phyloP scores from a whole-genome alignment of 2,113 vertebrate species.

The Ageneiosus marmoratus region DNA sequence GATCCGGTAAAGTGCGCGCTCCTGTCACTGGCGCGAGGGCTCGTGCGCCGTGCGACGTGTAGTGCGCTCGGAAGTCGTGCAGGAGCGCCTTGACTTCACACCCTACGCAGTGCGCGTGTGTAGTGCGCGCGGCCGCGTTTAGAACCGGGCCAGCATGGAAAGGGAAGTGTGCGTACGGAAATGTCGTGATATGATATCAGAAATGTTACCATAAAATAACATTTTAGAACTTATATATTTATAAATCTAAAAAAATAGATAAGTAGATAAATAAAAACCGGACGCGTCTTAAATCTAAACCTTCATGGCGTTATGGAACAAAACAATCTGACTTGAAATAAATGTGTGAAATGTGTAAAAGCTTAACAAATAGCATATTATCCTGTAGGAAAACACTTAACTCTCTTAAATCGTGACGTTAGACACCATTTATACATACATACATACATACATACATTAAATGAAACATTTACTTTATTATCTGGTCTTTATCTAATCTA shows the following conservation, averaged over 20 bases:
- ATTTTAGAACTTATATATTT: no score
- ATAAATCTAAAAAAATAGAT: no score
- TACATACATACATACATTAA: background rate
- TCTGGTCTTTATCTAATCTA: background rate
- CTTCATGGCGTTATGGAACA: no score
- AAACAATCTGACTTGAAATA: no score
- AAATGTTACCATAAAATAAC: no score
- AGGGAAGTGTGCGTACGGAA: background rate
- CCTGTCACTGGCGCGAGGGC: background rate
- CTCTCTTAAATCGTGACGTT: background rate
- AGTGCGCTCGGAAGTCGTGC: background rate
- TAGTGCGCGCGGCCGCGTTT: background rate
- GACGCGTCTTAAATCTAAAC: no score
- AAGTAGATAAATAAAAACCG: no score
- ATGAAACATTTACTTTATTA: background rate
- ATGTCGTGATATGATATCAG: background rate
- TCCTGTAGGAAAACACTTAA: no score
- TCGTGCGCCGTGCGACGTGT: background rate
- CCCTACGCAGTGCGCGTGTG: background rate
- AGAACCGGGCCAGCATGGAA: background rate
- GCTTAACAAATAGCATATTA: no score
- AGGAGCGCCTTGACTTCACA: background rate
- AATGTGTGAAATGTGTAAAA: no score
- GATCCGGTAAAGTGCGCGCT: background rate
- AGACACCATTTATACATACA: background rate